phyloP scores from a whole-genome alignment of 2,113 vertebrate species.

The Aptenodytes forsteri region DNA sequence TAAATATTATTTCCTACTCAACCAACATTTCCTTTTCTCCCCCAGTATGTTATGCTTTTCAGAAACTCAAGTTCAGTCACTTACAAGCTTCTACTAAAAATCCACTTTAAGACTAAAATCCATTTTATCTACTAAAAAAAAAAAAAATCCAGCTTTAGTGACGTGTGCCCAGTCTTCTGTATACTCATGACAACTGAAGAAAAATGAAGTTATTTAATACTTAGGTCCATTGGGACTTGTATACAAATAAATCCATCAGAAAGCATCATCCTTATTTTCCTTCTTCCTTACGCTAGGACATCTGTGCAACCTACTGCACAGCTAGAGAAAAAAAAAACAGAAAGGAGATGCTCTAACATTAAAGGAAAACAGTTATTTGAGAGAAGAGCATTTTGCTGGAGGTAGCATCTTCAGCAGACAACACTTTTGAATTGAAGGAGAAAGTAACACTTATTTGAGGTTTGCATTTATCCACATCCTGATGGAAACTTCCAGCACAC shows the following conservation, averaged over 20 bases:
- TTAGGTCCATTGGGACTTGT: neutral
- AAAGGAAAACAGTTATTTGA: neutral
- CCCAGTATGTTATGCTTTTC: neutral
- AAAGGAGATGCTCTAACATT: neutral
- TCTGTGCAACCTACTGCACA: conserved; percentile 23
- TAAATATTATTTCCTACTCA: neutral
- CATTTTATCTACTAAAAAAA: conserved; percentile 2
- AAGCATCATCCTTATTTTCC: conserved; percentile 39
- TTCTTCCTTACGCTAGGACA: conserved; percentile 41
- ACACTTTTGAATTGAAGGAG: neutral
- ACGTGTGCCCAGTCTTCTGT: neutral
- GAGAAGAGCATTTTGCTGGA: neutral
- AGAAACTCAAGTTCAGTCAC: neutral
- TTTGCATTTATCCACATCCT: neutral
- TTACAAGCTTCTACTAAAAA: conserved; percentile 21
- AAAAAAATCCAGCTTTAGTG: neutral
- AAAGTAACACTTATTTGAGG: neutral
- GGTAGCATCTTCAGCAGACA: neutral
- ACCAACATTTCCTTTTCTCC: neutral
- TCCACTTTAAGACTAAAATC: conserved; percentile 27
- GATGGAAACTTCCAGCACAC: neutral
- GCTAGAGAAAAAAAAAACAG: neutral
- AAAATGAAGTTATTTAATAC: conserved; percentile 31
- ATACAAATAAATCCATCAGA: conserved; percentile 45
- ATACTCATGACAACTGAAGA: neutral